A percentile compares a stretch with the other conserved stretches of the same genome.
Conservation (phyloP, 2,888 invertebrate species). For the Nudaria mundana region DNA sequence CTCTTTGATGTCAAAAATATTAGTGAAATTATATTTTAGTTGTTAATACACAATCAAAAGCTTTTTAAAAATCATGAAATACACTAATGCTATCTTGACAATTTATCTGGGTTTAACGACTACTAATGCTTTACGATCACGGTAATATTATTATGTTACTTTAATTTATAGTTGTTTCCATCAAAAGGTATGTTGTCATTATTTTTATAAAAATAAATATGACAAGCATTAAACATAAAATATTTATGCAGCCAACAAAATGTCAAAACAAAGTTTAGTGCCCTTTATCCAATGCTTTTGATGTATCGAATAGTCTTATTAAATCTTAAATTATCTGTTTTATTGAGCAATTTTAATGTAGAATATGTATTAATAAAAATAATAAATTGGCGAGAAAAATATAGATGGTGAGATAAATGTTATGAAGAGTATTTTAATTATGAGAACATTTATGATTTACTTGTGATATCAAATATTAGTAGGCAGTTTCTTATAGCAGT, state of each 20-base stretch:
- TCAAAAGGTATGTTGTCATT: slow-evolving; percentile 9
- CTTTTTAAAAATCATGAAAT: neutral
- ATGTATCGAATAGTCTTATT: slow-evolving; percentile 13
- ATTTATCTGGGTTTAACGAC: neutral
- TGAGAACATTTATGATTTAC: no score
- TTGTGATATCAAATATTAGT: no score
- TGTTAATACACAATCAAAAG: neutral
- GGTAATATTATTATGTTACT: no score
- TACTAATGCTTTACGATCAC: no score
- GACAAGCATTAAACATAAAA: slow-evolving; percentile 10
- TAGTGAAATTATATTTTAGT: neutral
- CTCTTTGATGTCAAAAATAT: neutral
- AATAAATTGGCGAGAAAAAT: neutral
- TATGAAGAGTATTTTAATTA: no score
- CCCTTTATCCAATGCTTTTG: slow-evolving; percentile 19
- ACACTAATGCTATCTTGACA: neutral
- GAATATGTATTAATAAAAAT: neutral
- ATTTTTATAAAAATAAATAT: slow-evolving; percentile 9
- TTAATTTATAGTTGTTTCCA: no score
- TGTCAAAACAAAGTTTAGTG: slow-evolving; percentile 25
- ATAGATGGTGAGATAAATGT: no score
- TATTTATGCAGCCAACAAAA: slow-evolving; percentile 19
- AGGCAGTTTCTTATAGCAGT: no score
- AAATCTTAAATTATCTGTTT: slow-evolving; percentile 13
- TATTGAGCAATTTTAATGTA: slow-evolving; percentile 1